Evolutionary conservation across 2,888 invertebrate genomes (phyloP).

Genomic region (Brachyopa scutellaris): DNA sequence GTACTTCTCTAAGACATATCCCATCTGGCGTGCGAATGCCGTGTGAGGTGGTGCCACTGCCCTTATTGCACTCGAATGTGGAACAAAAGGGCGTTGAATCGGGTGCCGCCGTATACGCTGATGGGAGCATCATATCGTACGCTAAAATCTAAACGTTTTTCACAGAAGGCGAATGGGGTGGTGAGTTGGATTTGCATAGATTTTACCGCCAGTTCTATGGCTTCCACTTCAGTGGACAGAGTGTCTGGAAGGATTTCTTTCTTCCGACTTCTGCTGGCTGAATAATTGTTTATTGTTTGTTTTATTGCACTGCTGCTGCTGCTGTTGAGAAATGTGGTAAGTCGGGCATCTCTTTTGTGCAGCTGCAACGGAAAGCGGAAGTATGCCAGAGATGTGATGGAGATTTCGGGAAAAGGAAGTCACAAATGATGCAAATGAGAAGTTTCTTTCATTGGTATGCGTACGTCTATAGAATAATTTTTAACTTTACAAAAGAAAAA

Average conservation of each 20-base stretch:
- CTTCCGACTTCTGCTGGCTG: conserved; percentile 17
- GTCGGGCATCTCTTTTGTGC: neutral
- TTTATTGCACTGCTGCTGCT: neutral
- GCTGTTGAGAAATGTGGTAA: neutral
- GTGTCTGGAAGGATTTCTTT: conserved; percentile 31
- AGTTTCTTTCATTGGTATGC: neutral
- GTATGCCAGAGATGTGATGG: neutral
- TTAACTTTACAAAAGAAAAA: no score
- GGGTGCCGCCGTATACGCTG: neutral
- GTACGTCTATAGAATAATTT: no score
- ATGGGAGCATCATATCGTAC: conserved; percentile 17
- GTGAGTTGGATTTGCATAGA: neutral
- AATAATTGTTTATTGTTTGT: neutral
- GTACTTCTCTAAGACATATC: conserved; percentile 33
- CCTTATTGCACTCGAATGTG: conserved; percentile 50
- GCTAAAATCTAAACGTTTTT: conserved; percentile 43
- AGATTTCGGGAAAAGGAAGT: conserved; percentile 13
- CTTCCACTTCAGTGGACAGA: conserved; percentile 12
- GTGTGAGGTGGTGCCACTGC: conserved; percentile 25
- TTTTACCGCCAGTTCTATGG: neutral
- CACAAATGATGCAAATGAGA: neutral
- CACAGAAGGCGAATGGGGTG: conserved; percentile 19
- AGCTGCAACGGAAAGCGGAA: conserved; percentile 32
- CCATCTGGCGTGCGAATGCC: conserved; percentile 52
- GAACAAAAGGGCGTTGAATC: conserved; percentile 58